Conservation (phyloP, 2,113 vertebrate species). For the Erpornis zantholeuca region DNA sequence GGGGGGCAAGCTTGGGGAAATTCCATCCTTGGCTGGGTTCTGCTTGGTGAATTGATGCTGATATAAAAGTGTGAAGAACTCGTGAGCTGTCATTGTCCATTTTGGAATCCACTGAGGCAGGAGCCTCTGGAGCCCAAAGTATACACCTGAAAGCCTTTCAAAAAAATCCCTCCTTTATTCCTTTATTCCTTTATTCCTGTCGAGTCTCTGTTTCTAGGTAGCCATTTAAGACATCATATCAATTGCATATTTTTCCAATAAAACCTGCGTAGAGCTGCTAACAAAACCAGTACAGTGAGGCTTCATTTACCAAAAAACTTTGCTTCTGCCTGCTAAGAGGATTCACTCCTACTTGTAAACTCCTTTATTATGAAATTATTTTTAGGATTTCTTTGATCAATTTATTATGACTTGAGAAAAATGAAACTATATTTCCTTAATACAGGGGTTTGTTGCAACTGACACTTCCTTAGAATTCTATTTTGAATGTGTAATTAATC, state of each 20-base stretch:
- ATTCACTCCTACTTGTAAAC: background rate
- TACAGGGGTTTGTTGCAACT: background rate
- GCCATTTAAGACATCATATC: background rate
- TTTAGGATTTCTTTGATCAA: background rate
- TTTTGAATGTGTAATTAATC: background rate
- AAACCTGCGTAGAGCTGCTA: background rate
- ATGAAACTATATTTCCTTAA: background rate
- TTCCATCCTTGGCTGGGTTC: no score
- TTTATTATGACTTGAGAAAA: background rate
- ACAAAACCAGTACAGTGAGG: background rate
- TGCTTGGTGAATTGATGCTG: no score
- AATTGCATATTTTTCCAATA: background rate
- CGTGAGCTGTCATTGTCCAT: no score
- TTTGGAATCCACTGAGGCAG: no score
- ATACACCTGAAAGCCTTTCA: no score
- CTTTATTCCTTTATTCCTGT: no score
- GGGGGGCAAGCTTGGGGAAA: no score
- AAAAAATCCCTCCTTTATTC: no score
- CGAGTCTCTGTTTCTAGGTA: no score
- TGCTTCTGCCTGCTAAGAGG: background rate
- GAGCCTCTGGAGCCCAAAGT: no score
- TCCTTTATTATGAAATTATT: accelerated
- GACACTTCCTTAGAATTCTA: background rate
- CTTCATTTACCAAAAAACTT: background rate
- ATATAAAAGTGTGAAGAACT: no score